These are phyloP conservation scores for Hybognathus amarus DNA, from an alignment of 2,797 vertebrate genomes.

Conservation along the genomic window DNA sequence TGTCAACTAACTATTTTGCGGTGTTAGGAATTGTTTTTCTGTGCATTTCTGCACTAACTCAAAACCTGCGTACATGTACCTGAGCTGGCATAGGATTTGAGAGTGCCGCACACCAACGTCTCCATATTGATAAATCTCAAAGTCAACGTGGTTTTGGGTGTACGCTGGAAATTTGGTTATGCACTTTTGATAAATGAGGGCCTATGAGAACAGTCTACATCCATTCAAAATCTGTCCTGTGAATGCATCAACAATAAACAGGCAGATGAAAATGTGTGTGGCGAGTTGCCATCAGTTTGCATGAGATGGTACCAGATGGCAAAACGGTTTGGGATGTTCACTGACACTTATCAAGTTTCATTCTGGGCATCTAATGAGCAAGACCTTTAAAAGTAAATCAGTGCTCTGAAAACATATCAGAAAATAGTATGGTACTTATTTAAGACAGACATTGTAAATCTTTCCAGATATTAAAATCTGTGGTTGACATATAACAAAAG, in stretches of 20 bases:
- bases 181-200: no score
- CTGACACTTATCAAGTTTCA: conserved; percentile 56
- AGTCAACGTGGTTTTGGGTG: no score
- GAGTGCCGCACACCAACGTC: no score
- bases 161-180: no score
- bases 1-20: no score
- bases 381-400: conserved; percentile 45
- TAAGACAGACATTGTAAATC: background rate
- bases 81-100: no score
- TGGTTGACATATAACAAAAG: background rate
- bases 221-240: conserved; percentile 23
- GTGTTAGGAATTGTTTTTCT: no score
- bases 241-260: conserved; percentile 44
- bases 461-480: background rate
- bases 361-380: conserved; percentile 47
- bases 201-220: conserved; percentile 20
- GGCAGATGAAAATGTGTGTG: conserved; percentile 44
- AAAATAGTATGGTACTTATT: background rate
- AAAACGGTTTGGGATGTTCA: conserved; percentile 54
- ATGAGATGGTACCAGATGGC: conserved; percentile 54
- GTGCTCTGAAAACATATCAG: conserved; percentile 36
- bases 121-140: no score
- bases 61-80: no score
- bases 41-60: no score
- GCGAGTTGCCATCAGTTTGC: conserved; percentile 23